A percentile compares a stretch with the other conserved stretches of the same genome.
phyloP scores from a whole-genome alignment of 1,140 invertebrate genomes.

The Chrysopa pallens region DNA sequence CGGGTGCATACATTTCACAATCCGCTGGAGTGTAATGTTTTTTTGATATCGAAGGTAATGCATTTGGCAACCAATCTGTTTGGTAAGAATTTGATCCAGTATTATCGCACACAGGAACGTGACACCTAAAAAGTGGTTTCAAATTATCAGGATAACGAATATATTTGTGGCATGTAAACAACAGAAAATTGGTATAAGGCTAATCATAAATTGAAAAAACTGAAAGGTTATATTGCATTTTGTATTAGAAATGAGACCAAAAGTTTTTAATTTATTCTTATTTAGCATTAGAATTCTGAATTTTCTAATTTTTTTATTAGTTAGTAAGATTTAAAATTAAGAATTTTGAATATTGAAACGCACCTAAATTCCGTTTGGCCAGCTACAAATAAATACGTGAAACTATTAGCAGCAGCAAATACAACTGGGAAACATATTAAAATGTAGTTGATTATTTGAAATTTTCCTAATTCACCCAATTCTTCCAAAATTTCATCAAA shows the following conservation, averaged over 20 bases:
- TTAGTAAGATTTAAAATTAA: too few relatives aligned
- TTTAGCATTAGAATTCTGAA: too few relatives aligned
- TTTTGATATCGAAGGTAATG: constrained; percentile 21
- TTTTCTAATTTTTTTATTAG: too few relatives aligned
- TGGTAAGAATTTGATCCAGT: constrained; percentile 16
- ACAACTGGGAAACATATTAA: constrained; percentile 36
- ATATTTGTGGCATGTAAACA: too few relatives aligned
- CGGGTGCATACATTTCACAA: constrained; percentile 13
- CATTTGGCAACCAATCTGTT: constrained; percentile 21
- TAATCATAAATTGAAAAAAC: too few relatives aligned
- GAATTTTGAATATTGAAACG: too few relatives aligned
- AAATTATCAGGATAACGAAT: too few relatives aligned
- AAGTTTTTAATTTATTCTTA: too few relatives aligned
- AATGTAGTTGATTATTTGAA: constrained; percentile 32
- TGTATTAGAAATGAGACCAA: too few relatives aligned
- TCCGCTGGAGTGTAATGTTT: constrained; percentile 7
- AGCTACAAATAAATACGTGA: constrained; percentile 39
- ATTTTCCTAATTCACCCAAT: constrained; percentile 36
- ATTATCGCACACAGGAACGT: constrained; percentile 29
- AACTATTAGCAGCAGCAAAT: constrained; percentile 34
- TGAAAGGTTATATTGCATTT: too few relatives aligned
- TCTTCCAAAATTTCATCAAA: constrained; percentile 33
- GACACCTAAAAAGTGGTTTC: constrained; percentile 22
- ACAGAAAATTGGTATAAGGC: too few relatives aligned
- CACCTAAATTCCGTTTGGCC: constrained; percentile 32